These are phyloP conservation scores for Lasioglossum oenotherae DNA, from an alignment of 2,888 invertebrate genomes.

Conservation along the genomic window DNA sequence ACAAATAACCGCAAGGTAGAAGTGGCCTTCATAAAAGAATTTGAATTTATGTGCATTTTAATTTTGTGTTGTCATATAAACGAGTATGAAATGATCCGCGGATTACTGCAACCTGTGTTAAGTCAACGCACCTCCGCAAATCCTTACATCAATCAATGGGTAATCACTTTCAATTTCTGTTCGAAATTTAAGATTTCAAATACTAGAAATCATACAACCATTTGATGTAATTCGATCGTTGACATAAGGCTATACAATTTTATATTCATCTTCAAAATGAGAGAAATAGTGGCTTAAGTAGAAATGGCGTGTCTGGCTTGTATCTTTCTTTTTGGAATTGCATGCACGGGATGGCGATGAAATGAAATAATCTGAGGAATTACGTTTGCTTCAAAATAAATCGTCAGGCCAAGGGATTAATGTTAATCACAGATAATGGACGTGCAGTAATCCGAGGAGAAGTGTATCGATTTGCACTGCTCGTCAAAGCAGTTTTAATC, in stretches of 20 bases:
- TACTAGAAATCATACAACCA: background rate
- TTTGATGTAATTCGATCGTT: background rate
- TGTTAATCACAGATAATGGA: background rate
- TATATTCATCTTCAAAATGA: background rate
- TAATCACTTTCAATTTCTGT: too few relatives aligned
- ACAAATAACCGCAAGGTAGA: background rate
- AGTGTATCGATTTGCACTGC: background rate
- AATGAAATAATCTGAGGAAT: constrained; percentile 1
- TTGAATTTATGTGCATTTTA: constrained; percentile 1
- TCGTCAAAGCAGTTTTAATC: constrained; percentile 1
- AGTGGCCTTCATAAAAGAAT: background rate
- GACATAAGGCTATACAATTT: background rate
- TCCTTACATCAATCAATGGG: too few relatives aligned
- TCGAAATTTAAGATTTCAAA: background rate
- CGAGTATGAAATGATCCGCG: background rate
- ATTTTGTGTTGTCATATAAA: background rate
- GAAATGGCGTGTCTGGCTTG: background rate
- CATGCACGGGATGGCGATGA: background rate
- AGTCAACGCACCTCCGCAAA: too few relatives aligned
- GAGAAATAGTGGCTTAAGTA: background rate
- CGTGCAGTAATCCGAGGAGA: background rate
- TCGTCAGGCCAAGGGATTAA: background rate
- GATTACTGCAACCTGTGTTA: background rate
- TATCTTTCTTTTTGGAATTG: background rate
- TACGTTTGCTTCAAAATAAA: background rate